phyloP scores from a whole-genome alignment of 2,888 invertebrate species.

The Archips xylosteana region DNA sequence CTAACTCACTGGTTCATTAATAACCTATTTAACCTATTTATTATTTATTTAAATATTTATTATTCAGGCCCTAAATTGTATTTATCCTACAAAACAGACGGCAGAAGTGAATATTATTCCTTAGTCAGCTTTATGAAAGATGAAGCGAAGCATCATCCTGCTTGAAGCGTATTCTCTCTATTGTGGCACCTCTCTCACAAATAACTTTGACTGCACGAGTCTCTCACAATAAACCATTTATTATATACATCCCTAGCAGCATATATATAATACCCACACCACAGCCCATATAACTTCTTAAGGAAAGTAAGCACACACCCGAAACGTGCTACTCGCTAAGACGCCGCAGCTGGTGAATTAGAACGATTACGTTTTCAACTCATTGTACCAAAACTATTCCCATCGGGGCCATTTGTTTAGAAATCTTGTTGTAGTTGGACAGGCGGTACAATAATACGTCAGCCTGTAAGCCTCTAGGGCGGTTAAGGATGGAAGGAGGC shows the following conservation, averaged over 20 bases:
- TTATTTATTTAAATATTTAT: too few relatives aligned
- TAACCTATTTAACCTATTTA: too few relatives aligned
- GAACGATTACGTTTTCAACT: slow-evolving; percentile 35
- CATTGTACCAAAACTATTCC: slow-evolving; percentile 43
- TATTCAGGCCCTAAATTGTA: too few relatives aligned
- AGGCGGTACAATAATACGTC: slow-evolving; percentile 55
- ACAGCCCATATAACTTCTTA: slow-evolving; percentile 15
- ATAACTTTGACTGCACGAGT: not conserved
- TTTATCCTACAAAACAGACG: too few relatives aligned
- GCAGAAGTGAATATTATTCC: too few relatives aligned
- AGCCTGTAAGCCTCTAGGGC: slow-evolving; percentile 57
- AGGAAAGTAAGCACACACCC: slow-evolving; percentile 3
- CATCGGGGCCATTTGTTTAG: slow-evolving; percentile 45
- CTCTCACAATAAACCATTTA: not conserved
- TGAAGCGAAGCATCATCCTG: too few relatives aligned
- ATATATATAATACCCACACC: not conserved
- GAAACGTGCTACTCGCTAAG: slow-evolving; percentile 20
- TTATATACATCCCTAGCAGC: not conserved
- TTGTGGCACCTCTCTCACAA: not conserved
- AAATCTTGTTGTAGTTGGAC: slow-evolving; percentile 49
- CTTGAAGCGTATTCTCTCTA: too few relatives aligned
- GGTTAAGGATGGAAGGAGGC: slow-evolving; percentile 47
- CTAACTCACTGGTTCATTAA: too few relatives aligned
- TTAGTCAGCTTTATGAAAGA: too few relatives aligned
- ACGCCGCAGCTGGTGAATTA: slow-evolving; percentile 35